These are phyloP conservation scores for Eubasilissa splendida DNA, from an alignment of 2,888 invertebrate genomes.

Conservation along the genomic window DNA sequence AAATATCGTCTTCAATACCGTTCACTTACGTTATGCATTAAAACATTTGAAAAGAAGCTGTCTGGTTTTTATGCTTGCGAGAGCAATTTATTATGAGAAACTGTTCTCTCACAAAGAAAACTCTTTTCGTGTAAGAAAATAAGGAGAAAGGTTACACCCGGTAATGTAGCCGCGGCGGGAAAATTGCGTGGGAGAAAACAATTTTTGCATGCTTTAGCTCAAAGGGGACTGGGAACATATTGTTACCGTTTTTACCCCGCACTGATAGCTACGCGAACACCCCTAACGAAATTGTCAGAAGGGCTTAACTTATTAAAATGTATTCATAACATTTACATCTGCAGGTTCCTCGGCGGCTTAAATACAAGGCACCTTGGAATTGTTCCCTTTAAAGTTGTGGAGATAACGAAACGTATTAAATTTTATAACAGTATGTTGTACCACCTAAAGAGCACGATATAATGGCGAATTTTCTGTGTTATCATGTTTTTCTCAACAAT, in stretches of 20 bases:
- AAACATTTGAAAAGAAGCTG: constrained; percentile 18
- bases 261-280: not conserved
- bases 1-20: not conserved
- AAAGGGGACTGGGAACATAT: not conserved
- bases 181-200: constrained; percentile 18
- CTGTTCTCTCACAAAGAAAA: constrained; percentile 26
- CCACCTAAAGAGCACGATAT: no score
- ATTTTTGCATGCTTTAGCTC: constrained; percentile 19
- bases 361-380: not conserved
- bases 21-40: not conserved
- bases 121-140: not conserved
- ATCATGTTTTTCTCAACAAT: no score
- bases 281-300: constrained; percentile 2
- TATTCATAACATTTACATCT: constrained; percentile 6
- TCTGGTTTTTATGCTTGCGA: not conserved
- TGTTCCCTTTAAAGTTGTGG: not conserved
- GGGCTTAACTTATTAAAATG: constrained; percentile 4
- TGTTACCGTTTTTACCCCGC: not conserved
- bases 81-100: constrained; percentile 12
- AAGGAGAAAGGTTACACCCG: constrained; percentile 6
- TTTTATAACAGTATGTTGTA: not conserved
- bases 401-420: constrained; percentile 6
- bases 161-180: constrained; percentile 11
- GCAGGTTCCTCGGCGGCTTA: no score
- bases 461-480: no score